These are phyloP conservation scores for Grapholita molesta DNA, from an alignment of 1,140 invertebrate species.

Conservation along the genomic window DNA sequence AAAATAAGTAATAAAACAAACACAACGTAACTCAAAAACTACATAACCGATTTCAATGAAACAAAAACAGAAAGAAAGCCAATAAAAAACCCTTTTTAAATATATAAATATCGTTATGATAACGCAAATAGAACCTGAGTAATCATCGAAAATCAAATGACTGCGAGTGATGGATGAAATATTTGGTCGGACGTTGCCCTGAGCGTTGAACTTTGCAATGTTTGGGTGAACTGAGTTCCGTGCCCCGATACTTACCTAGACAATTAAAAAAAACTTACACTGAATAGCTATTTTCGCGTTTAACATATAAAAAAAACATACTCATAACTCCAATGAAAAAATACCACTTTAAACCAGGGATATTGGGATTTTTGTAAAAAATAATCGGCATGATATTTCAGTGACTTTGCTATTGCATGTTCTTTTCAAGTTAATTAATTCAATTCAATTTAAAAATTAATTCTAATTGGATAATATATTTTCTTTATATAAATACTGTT, in stretches of 20 bases:
- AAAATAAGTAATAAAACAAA: neutral
- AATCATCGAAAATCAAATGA: conserved; percentile 43
- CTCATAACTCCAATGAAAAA: too few species aligned
- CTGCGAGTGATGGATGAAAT: neutral
- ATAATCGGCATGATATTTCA: too few species aligned
- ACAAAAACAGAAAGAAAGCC: neutral
- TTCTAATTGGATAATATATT: too few species aligned
- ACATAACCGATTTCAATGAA: neutral
- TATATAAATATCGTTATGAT: neutral
- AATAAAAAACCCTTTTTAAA: neutral
- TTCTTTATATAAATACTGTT: too few species aligned
- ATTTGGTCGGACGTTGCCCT: conserved; percentile 50
- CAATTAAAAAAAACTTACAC: neutral
- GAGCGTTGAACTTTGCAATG: conserved; percentile 37
- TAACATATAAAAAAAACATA: too few species aligned
- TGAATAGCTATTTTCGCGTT: neutral
- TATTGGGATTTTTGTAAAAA: too few species aligned
- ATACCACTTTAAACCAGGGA: too few species aligned
- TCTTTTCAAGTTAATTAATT: too few species aligned
- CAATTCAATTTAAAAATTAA: too few species aligned
- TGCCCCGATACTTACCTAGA: neutral
- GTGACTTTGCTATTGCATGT: too few species aligned
- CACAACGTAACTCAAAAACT: neutral
- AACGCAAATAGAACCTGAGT: conserved; percentile 41
- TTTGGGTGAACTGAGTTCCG: neutral